These are phyloP conservation scores for Brenthis daphne DNA, from an alignment of 2,888 invertebrate genomes.

Conservation along the genomic window DNA sequence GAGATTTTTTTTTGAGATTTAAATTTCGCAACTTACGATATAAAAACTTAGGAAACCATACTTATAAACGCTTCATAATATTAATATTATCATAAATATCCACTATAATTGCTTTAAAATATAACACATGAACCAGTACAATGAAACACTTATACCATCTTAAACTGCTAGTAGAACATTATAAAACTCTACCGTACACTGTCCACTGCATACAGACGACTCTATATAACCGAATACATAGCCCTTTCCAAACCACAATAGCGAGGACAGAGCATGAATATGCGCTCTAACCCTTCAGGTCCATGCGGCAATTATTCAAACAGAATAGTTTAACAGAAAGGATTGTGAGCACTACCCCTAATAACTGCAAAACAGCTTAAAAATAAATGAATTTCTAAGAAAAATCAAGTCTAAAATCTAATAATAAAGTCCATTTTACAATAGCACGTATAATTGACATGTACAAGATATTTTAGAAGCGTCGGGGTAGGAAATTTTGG, in stretches of 20 bases:
- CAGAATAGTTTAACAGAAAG: constrained; percentile 83
- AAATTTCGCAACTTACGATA: too few species aligned
- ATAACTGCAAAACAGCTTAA: constrained; percentile 44
- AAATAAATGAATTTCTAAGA: background rate
- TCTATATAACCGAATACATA: constrained; percentile 36
- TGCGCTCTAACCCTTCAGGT: constrained; percentile 79
- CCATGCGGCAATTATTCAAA: constrained; percentile 83
- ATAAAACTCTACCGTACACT: constrained; percentile 16
- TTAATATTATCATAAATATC: too few species aligned
- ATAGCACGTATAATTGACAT: constrained; percentile 1
- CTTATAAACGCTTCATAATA: too few species aligned
- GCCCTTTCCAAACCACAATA: constrained; percentile 67
- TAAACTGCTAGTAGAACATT: background rate
- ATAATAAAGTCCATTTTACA: constrained; percentile 39
- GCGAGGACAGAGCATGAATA: constrained; percentile 75
- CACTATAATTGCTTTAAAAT: too few species aligned
- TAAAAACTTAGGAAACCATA: too few species aligned
- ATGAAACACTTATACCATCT: background rate
- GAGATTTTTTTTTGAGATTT: too few species aligned
- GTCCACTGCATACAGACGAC: constrained; percentile 35
- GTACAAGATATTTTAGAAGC: background rate
- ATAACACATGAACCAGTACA: background rate
- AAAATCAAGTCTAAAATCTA: constrained; percentile 39
- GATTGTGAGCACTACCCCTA: constrained; percentile 68
- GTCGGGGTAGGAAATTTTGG: constrained; percentile 61